Conservation (phyloP, 2,888 invertebrate genomes). For the Megaustenia siamemsis region DNA sequence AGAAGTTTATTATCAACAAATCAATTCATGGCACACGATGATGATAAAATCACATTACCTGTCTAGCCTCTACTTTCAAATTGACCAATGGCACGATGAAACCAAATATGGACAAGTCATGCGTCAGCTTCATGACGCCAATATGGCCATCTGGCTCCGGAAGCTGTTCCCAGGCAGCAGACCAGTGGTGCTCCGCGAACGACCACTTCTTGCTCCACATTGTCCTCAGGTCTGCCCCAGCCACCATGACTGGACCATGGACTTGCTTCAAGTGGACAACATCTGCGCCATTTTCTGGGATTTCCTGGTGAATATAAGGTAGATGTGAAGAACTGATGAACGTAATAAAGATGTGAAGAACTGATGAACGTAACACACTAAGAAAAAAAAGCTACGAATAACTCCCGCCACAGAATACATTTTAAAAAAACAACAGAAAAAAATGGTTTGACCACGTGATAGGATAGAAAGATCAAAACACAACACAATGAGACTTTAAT, state of each 20-base stretch:
- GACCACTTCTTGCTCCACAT: conserved; percentile 78
- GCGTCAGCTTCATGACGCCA: conserved; percentile 85
- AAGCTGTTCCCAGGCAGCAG: conserved; percentile 83
- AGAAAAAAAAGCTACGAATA: too few species aligned
- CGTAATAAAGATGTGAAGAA: neutral
- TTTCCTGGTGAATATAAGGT: conserved; percentile 84
- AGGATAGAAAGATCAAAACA: too few species aligned
- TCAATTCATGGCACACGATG: too few species aligned
- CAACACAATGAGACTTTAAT: too few species aligned
- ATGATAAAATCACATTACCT: too few species aligned
- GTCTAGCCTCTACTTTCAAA: conserved; percentile 85
- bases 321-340: neutral
- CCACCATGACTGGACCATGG: conserved; percentile 85
- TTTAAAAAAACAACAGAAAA: too few species aligned
- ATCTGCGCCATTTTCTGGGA: conserved; percentile 94
- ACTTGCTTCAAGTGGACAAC: conserved; percentile 89
- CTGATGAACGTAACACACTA: too few species aligned
- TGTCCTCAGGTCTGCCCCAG: conserved; percentile 80
- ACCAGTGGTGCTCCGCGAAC: conserved; percentile 84
- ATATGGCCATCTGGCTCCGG: conserved; percentile 83
- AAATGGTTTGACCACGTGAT: too few species aligned
- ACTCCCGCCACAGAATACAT: too few species aligned
- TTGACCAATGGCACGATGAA: conserved; percentile 82
- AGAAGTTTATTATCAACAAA: too few species aligned
- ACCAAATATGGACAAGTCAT: conserved; percentile 84